phyloP scores from a whole-genome alignment of 2,888 invertebrate genomes.

The Pycnomerus fuliginosus region DNA sequence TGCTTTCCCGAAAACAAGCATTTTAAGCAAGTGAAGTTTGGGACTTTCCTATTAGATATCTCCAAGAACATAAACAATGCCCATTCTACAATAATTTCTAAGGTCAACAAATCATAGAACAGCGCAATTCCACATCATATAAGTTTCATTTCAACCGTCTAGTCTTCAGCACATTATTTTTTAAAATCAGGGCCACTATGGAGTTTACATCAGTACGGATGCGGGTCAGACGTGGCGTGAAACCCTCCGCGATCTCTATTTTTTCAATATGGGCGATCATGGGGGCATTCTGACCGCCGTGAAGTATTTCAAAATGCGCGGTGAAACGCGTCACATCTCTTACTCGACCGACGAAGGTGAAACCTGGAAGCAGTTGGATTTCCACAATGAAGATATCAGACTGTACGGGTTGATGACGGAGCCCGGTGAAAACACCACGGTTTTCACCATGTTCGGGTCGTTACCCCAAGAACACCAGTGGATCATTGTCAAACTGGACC shows the following conservation, averaged over 20 bases:
- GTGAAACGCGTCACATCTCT: constrained; percentile 74
- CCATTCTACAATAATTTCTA: too few relatives aligned
- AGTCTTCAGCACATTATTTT: too few relatives aligned
- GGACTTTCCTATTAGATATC: too few relatives aligned
- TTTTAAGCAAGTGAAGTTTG: too few relatives aligned
- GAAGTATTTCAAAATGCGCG: constrained; percentile 73
- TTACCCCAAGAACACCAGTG: constrained; percentile 76
- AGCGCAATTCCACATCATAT: too few relatives aligned
- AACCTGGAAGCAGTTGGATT: constrained; percentile 71
- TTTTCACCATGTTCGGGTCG: constrained; percentile 90
- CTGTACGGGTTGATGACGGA: constrained; percentile 93
- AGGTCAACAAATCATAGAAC: too few relatives aligned
- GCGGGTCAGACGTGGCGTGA: constrained; percentile 80
- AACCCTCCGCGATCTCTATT: constrained; percentile 73
- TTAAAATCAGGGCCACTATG: constrained; percentile 72
- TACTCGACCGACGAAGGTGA: constrained; percentile 88
- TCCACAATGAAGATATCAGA: constrained; percentile 70
- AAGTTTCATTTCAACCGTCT: too few relatives aligned
- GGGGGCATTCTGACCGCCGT: constrained; percentile 87
- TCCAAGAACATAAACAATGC: too few relatives aligned
- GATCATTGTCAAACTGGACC: constrained; percentile 77
- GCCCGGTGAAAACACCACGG: constrained; percentile 90
- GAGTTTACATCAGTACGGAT: constrained; percentile 78
- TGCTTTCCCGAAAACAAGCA: too few relatives aligned
- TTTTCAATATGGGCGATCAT: constrained; percentile 89